Evolutionary conservation across 2,113 vertebrate genomes (phyloP), one percentile per base, ranked within the genome.

Genomic region (Chelonoidis abingdonii): DNA sequence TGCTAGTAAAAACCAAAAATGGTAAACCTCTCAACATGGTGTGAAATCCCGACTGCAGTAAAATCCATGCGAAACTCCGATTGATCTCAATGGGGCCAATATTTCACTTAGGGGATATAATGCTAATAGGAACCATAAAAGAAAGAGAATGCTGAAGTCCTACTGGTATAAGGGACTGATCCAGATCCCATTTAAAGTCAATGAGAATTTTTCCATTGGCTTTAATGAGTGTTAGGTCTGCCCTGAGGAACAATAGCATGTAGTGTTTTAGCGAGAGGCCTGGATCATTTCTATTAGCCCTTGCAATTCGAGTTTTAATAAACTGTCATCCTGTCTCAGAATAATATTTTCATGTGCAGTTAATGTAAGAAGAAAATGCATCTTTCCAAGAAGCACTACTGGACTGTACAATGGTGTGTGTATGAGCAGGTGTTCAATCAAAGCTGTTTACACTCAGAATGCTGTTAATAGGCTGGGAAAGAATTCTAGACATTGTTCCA

Each of bases 401-500:
- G 56, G n/a, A 85, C n/a, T 86, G 76, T 72, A 92, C 49, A 96
- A 29, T 50, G 87, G 65, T 80, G 57, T 69, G 54, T 83, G 21
- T 29, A 16, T 0, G 0, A 87, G 80, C 0, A 3, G 87, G 44
- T 19, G 80, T 89, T 95, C 87, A 89, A 84, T 94, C 62, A 95
- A 90, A 95, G 88, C 49, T 92, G 83, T 82, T 96, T 94, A 82
- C 93, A 86, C 86, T 95, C 57, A 52, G n/a, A 92, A 76, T 47
- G 4, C 2, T 94, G 82, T 94, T 94, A 92, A 94, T 86, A 90
- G 96, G 84, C 89, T 90, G n/a, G 86, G 62, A 94, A 92, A 83
- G 92, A 97, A 96, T 96, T 90, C 38, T 76, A 62, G 38, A 80
- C 29, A 72, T 87, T 90, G 52, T 94, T 96, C 94, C 93, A 95